Percentiles rank a stretch among this genome's conserved stretches.
These are phyloP conservation scores for Dendrocincla fuliginosa DNA, from an alignment of 2,797 vertebrate species.

Conservation along the genomic window DNA sequence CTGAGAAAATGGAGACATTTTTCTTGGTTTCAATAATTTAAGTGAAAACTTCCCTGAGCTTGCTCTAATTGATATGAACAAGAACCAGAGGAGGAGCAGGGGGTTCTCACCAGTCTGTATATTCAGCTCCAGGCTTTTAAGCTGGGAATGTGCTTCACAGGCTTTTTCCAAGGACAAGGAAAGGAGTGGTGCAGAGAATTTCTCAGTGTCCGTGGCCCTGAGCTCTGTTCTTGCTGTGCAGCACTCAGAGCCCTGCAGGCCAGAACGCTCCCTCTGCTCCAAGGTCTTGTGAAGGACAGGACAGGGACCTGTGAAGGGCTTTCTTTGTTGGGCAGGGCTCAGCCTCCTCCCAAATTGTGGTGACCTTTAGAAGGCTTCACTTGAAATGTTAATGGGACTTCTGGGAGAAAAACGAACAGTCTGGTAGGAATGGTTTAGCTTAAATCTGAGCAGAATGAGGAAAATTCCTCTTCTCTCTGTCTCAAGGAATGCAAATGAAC, in stretches of 20 bases:
- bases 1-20: not conserved
- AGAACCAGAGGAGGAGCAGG: not conserved
- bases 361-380: not conserved
- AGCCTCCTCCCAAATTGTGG: not conserved
- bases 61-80: not conserved
- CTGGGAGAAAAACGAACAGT: not conserved
- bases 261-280: not conserved
- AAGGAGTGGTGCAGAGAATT: not conserved
- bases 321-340: not conserved
- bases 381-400: not conserved
- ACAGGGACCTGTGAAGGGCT: not conserved
- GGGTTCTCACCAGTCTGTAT: not conserved
- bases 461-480: not conserved
- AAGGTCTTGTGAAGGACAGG: not conserved
- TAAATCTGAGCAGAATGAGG: not conserved
- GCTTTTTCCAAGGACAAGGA: not conserved
- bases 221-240: not conserved
- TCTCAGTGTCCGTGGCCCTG: not conserved
- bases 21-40: not conserved
- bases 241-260: not conserved
- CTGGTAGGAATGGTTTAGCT: not conserved
- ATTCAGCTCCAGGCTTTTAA: not conserved
- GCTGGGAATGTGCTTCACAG: not conserved
- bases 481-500: not conserved
- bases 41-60: not conserved